Evolutionary conservation across 1,140 invertebrate genomes (phyloP).

Genomic region (Eriocheir sinensis): DNA sequence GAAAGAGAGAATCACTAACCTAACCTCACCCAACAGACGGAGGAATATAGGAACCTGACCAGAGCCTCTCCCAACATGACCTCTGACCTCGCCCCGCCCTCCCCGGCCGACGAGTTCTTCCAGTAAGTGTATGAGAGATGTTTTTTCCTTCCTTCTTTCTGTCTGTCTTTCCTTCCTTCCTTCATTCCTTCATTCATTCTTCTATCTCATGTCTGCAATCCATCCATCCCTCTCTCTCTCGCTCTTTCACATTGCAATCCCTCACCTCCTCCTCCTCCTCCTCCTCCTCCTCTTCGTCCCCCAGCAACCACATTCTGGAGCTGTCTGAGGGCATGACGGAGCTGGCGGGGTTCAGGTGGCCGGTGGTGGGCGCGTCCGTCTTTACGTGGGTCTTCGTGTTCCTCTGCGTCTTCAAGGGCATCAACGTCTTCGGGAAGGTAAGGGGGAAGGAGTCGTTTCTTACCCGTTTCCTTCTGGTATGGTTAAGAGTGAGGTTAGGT

Average conservation of each 20-base stretch:
- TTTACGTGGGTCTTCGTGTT: constrained; percentile 85
- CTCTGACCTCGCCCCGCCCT: background rate
- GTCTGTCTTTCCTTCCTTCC: background rate
- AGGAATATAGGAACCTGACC: background rate
- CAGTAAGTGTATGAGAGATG: background rate
- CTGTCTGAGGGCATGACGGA: constrained; percentile 92
- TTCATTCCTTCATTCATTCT: background rate
- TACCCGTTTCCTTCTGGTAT: background rate
- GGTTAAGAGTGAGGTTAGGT: no score
- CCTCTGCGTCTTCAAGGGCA: constrained; percentile 85
- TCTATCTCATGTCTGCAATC: no score
- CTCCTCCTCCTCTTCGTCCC: constrained; percentile 77
- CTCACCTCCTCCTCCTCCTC: background rate
- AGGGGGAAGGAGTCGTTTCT: background rate
- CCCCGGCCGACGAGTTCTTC: background rate
- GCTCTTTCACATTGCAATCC: background rate
- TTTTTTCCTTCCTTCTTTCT: background rate
- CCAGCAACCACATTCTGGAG: constrained; percentile 92
- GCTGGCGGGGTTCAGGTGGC: constrained; percentile 88
- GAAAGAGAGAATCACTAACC: background rate
- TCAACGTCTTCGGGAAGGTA: constrained; percentile 90
- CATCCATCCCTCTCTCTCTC: no score
- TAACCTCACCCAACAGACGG: background rate
- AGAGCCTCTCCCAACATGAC: no score
- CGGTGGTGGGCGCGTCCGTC: constrained; percentile 84